phyloP scores from a whole-genome alignment of 2,797 vertebrate genomes.

The Xenentodon cancila region DNA sequence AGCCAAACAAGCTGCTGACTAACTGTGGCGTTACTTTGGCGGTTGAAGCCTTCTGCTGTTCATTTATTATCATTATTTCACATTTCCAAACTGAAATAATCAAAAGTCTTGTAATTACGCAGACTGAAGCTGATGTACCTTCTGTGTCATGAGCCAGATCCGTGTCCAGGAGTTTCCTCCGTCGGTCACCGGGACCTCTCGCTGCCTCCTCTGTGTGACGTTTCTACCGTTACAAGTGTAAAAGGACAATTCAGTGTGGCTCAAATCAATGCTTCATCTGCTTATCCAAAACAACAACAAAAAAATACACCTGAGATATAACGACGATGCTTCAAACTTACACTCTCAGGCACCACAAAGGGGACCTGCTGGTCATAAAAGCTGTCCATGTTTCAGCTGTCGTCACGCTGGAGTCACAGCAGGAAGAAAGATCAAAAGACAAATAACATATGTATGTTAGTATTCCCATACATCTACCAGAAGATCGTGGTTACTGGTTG shows the following conservation, averaged over 20 bases:
- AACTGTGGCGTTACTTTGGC: too few relatives aligned
- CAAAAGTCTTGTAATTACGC: too few relatives aligned
- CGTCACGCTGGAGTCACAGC: constrained; percentile 45
- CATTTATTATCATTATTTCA: too few relatives aligned
- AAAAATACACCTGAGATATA: not conserved
- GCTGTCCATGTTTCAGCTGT: constrained; percentile 86
- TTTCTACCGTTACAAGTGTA: constrained; percentile 48
- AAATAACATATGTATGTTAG: too few relatives aligned
- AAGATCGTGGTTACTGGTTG: too few relatives aligned
- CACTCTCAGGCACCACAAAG: constrained; percentile 84
- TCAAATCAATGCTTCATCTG: fast-evolving
- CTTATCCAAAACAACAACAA: not conserved
- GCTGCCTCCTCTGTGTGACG: constrained; percentile 80
- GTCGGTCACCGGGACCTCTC: constrained; percentile 82
- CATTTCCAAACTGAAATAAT: too few relatives aligned
- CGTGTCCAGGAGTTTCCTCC: constrained; percentile 91
- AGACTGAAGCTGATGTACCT: constrained; percentile 70
- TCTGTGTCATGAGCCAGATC: constrained; percentile 95
- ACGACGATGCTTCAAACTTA: constrained; percentile 74
- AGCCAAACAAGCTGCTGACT: too few relatives aligned
- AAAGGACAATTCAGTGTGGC: not conserved
- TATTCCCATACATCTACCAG: too few relatives aligned
- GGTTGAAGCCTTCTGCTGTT: too few relatives aligned
- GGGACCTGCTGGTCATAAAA: constrained; percentile 97
- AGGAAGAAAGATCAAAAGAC: not conserved